These are phyloP conservation scores for Lytechinus variegatus DNA, from an alignment of 35 echinoderm and acorn worm genomes.

Conservation along the genomic window DNA sequence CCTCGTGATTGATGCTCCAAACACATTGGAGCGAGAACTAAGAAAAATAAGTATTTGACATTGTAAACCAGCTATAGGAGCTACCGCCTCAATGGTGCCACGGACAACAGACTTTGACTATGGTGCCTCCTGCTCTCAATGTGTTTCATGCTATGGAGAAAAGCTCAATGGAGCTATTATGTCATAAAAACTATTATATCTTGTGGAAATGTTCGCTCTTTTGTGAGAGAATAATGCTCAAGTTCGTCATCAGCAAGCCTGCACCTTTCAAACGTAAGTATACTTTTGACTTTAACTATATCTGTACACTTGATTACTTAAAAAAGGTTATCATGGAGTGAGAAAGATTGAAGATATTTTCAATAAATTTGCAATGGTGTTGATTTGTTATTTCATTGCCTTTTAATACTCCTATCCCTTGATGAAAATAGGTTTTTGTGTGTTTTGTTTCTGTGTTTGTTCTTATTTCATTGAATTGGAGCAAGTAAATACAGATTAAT, in stretches of 20 bases:
- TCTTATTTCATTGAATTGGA: not conserved
- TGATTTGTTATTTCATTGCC: not conserved
- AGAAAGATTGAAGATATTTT: not conserved
- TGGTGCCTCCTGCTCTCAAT: not conserved
- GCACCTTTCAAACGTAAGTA: slow-evolving; percentile 49
- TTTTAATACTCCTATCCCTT: not conserved
- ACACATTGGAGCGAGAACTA: not conserved
- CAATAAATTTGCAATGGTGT: not conserved
- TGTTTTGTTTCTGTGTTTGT: not conserved
- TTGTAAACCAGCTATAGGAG: not conserved
- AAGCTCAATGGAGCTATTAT: slow-evolving; percentile 14
- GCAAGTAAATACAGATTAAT: not conserved
- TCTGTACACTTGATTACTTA: not conserved
- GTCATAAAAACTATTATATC: not conserved
- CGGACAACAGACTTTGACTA: slow-evolving; percentile 3
- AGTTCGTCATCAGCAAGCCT: slow-evolving; percentile 49
- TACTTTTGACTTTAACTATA: not conserved
- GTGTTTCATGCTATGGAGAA: not conserved
- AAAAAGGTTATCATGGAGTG: not conserved
- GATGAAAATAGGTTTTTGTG: not conserved
- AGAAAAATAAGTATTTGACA: not conserved
- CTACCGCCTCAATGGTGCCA: slow-evolving; percentile 33
- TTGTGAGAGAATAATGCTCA: slow-evolving; percentile 48
- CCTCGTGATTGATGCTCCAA: not conserved
- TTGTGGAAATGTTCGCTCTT: slow-evolving; percentile 33